A percentile compares a stretch with the other conserved stretches of the same genome.
Evolutionary conservation across 1,140 invertebrate species (phyloP).

Genomic region (Halyomorpha halys): DNA sequence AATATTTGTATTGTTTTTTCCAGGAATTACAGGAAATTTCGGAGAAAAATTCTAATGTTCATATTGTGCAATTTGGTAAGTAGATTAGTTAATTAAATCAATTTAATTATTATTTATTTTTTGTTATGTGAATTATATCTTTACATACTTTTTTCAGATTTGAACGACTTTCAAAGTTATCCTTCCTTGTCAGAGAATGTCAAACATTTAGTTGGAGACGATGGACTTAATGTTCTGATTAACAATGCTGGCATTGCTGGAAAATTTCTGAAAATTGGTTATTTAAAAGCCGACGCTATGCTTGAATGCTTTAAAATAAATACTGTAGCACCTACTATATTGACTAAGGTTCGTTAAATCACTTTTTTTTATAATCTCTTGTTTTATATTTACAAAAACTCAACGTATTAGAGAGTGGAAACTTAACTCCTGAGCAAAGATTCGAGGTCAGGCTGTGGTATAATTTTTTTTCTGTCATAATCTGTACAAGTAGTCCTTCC

Average conservation of each 20-base stretch:
- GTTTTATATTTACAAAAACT: too few relatives aligned
- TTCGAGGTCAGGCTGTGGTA: too few relatives aligned
- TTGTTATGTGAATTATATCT: not conserved
- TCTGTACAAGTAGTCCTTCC: too few relatives aligned
- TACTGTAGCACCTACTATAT: conserved; percentile 67
- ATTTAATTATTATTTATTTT: not conserved
- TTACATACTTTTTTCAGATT: conserved; percentile 45
- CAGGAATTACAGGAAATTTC: conserved; percentile 32
- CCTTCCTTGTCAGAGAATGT: conserved; percentile 47
- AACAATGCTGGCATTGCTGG: conserved; percentile 75
- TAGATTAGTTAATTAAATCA: conserved; percentile 7
- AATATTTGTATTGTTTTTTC: conserved; percentile 18
- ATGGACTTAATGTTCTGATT: conserved; percentile 69
- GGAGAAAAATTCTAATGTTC: conserved; percentile 28
- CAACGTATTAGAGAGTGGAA: too few relatives aligned
- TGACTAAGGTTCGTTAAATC: conserved; percentile 55
- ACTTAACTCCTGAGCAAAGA: too few relatives aligned
- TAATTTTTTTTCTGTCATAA: too few relatives aligned
- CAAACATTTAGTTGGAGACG: conserved; percentile 45
- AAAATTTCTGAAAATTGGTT: conserved; percentile 57
- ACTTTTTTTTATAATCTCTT: too few relatives aligned
- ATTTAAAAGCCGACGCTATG: conserved; percentile 59
- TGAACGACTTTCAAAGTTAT: conserved; percentile 50
- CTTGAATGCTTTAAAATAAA: conserved; percentile 60
- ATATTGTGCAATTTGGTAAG: conserved; percentile 30